Evolutionary conservation across 2,797 vertebrate genomes (phyloP).

Genomic region (Leptodactylus fallax): DNA sequence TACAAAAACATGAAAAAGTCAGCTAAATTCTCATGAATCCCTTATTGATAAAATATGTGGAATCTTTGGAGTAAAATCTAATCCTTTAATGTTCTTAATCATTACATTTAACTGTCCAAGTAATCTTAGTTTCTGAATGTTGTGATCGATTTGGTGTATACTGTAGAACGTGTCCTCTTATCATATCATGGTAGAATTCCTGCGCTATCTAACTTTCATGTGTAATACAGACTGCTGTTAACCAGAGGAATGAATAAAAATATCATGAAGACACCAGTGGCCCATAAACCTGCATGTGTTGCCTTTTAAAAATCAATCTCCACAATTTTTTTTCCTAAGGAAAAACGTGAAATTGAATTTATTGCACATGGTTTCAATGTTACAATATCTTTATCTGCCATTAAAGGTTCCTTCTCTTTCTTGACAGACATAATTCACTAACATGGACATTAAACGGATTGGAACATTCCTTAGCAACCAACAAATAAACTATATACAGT

Average conservation of each 20-base stretch:
- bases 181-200: slow-evolving; percentile 35
- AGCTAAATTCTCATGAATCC: background rate
- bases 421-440: slow-evolving; percentile 44
- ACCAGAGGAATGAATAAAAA: slow-evolving; percentile 53
- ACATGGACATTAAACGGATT: slow-evolving; percentile 8
- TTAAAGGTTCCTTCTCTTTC: slow-evolving; percentile 25
- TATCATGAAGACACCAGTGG: slow-evolving; percentile 44
- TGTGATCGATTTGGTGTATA: slow-evolving; percentile 29
- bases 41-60: slow-evolving; percentile 29
- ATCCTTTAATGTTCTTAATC: slow-evolving; percentile 31
- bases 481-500: slow-evolving; percentile 38
- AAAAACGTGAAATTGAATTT: slow-evolving; percentile 37
- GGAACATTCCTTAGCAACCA: slow-evolving; percentile 54
- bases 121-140: slow-evolving; percentile 13
- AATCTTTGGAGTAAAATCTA: slow-evolving; percentile 8
- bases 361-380: slow-evolving; percentile 41
- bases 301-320: slow-evolving; percentile 56
- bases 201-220: slow-evolving; percentile 49
- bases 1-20: slow-evolving; percentile 12
- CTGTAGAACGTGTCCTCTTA: slow-evolving; percentile 33
- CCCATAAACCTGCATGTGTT: slow-evolving; percentile 56
- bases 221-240: slow-evolving; percentile 39
- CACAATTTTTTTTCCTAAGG: background rate
- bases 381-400: slow-evolving; percentile 47
- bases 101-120: slow-evolving; percentile 21